These are phyloP conservation scores for Bettongia penicillata DNA, from an alignment of 2,113 vertebrate species.

Conservation along the genomic window DNA sequence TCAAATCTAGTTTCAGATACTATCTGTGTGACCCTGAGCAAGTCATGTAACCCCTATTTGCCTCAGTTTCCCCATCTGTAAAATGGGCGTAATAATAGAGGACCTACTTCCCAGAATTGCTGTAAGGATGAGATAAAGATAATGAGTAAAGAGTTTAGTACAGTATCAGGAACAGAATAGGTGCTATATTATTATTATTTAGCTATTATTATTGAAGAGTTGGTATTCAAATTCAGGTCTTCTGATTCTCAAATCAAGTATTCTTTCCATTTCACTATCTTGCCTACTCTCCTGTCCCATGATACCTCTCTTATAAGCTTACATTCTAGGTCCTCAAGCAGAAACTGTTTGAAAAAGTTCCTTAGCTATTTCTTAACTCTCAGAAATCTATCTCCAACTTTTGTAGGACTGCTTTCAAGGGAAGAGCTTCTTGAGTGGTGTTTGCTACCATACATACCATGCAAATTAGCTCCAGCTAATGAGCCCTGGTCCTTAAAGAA, in stretches of 20 bases:
- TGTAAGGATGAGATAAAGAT: background rate
- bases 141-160: background rate
- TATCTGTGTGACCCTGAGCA: background rate
- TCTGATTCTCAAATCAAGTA: background rate
- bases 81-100: background rate
- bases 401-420: background rate
- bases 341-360: background rate
- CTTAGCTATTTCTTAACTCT: background rate
- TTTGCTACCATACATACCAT: background rate
- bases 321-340: background rate
- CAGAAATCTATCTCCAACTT: background rate
- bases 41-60: background rate
- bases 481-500: background rate
- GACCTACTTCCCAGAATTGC: background rate
- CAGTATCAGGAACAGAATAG: background rate
- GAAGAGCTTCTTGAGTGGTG: background rate
- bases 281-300: background rate
- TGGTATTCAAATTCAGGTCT: background rate
- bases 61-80: background rate
- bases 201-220: background rate
- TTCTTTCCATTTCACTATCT: background rate
- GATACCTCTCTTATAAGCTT: background rate
- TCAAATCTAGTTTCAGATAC: background rate
- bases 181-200: too few relatives aligned
- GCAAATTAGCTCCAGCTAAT: background rate